phyloP scores from a whole-genome alignment of 2,113 vertebrate species.

The Ptilonorhynchus violaceus region DNA sequence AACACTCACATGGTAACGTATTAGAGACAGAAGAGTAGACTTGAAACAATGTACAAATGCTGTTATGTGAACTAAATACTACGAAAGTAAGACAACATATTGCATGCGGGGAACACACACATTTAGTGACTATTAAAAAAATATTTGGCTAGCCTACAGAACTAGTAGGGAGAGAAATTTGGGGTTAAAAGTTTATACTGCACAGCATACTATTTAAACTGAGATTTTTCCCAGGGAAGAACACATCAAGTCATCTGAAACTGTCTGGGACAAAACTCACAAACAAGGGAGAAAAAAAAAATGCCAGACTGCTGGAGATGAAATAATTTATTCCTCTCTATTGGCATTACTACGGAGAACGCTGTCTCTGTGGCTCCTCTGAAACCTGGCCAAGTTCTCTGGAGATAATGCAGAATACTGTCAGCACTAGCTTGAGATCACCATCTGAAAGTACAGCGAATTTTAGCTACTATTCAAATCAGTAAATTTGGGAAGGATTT shows the following conservation, averaged over 20 bases:
- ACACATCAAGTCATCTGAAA: not conserved
- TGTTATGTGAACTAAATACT: not conserved
- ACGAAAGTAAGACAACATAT: not conserved
- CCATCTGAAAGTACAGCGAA: not conserved
- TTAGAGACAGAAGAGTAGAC: constrained; percentile 16
- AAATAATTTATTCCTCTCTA: constrained; percentile 28
- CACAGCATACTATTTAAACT: not conserved
- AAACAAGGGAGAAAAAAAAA: not conserved
- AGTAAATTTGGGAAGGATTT: not conserved
- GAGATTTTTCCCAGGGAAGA: constrained; percentile 28
- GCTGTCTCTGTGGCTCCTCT: not conserved
- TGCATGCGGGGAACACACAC: not conserved
- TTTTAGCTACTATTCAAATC: not conserved
- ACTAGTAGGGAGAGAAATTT: not conserved
- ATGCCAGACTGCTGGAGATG: constrained; percentile 6
- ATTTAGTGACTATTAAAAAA: not conserved
- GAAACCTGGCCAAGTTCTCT: constrained; percentile 8
- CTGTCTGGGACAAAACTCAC: not conserved
- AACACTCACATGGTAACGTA: not conserved
- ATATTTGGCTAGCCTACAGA: not conserved
- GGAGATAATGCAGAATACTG: not conserved
- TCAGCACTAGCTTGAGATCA: not conserved
- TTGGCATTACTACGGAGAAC: not conserved
- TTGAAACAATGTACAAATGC: not conserved
- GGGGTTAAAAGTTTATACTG: constrained; percentile 19